Evolutionary conservation across 2,888 invertebrate species (phyloP).

Genomic region (Napeogenes inachia): DNA sequence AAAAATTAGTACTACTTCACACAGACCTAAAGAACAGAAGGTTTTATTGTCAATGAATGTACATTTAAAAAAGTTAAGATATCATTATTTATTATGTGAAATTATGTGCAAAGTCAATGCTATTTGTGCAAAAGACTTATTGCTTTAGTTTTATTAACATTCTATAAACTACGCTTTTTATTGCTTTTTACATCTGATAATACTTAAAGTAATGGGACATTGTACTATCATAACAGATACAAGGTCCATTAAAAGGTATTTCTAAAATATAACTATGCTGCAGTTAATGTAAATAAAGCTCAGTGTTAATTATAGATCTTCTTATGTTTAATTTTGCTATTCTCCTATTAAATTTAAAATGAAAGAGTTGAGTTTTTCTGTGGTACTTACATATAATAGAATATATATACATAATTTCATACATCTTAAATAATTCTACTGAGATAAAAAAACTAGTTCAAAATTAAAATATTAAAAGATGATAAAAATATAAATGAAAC

Average conservation of each 20-base stretch:
- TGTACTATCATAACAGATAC: constrained; percentile 25
- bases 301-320: not conserved
- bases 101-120: constrained; percentile 12
- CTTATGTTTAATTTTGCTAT: not conserved
- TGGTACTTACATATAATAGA: not conserved
- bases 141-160: constrained; percentile 10
- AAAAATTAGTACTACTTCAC: no score
- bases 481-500: not conserved
- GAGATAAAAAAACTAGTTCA: not conserved
- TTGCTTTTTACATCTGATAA: constrained; percentile 21
- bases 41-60: no score
- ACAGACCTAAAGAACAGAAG: no score
- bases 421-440: not conserved
- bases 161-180: constrained; percentile 24
- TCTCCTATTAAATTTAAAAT: not conserved
- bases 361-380: not conserved
- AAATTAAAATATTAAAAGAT: not conserved
- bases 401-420: not conserved
- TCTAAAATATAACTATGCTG: constrained; percentile 16
- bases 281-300: constrained; percentile 16
- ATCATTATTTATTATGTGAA: not conserved
- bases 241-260: constrained; percentile 26
- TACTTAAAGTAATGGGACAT: constrained; percentile 28
- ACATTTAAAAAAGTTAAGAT: no score
- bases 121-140: not conserved